These are phyloP conservation scores for Scelioninae gen. 2 DNA, from an alignment of 2,888 invertebrate genomes.

Conservation along the genomic window DNA sequence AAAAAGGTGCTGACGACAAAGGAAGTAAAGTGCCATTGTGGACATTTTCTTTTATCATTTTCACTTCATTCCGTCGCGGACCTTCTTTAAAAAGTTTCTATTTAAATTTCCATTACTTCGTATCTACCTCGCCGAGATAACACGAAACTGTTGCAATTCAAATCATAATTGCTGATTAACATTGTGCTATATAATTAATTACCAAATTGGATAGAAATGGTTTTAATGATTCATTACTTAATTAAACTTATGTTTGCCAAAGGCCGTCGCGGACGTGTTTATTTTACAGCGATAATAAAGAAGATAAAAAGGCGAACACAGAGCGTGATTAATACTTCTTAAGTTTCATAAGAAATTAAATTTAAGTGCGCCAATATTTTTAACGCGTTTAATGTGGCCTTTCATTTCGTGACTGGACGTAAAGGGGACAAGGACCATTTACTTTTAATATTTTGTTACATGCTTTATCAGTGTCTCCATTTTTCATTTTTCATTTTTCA, in stretches of 20 bases:
- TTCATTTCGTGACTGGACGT: conserved; percentile 33
- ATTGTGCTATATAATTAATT: conserved; percentile 2
- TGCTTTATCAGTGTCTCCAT: conserved; percentile 36
- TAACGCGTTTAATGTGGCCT: conserved; percentile 23
- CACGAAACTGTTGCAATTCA: conserved; percentile 5
- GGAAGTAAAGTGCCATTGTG: conserved; percentile 1
- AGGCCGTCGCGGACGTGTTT: neutral
- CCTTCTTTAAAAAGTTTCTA: conserved; percentile 8
- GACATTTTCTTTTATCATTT: conserved; percentile 19
- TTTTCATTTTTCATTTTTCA: conserved; percentile 26
- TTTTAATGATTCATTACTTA: conserved; percentile 6
- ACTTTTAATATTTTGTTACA: conserved; percentile 33
- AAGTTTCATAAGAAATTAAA: conserved; percentile 29
- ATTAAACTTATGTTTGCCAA: neutral
- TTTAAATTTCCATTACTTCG: conserved; percentile 11
- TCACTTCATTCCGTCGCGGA: conserved; percentile 6
- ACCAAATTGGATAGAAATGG: neutral
- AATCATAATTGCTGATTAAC: conserved; percentile 4
- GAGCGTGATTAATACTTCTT: conserved; percentile 11
- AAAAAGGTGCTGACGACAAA: conserved; percentile 8
- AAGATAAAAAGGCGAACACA: neutral
- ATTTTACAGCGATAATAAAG: neutral
- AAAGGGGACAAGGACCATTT: conserved; percentile 41
- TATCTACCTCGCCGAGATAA: neutral
- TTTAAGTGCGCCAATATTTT: conserved; percentile 29